Base-by-base conservation (phyloP, 2,113 vertebrate species). In the Syngnathoides biaculeatus region DNA sequence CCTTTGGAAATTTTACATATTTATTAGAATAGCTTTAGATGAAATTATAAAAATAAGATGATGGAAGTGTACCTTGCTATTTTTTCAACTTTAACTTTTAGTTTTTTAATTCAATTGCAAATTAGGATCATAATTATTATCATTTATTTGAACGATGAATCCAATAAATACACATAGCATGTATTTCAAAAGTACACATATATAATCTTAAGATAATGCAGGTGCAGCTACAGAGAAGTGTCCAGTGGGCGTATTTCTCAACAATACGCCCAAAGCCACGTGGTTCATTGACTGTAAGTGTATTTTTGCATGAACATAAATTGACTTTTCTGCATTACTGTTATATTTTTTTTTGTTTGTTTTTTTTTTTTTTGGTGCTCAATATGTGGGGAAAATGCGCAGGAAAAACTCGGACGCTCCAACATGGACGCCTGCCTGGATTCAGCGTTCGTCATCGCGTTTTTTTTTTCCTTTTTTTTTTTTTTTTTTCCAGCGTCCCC, bases 391-490 rank as follows among this genome's bases (percentile, higher is more conserved):
- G 55, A 47, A 55, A 52, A 2, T 35, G 47, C 20, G 39, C 64
- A 57, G 22, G 53, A 65, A 30, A 53, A 57, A 58, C 40, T 59
- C 38, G 45, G 64, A 57, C 59, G 64, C 79, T 71, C 71, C 20
- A 57, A 65, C 42, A 68, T 77, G 79, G 69, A 86, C 81, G 82
- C 68, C 79, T 71, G 82, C 69, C 71, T 77, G 69, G 84, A 75
- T 85, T 24, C 70, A 50, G 70, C 66, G 67, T 84, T 89, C 90
- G 90, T 91, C 90, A 91, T 89, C 85, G 87, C 83, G 84, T 86
- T 82, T 73, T n/a, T 50, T 10, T 50, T 14, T 13, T 2, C 13
- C 27, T 11, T 56, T 24, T 24, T 24, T 47, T 5, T 15, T 30
- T 17, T 27, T 27, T 56, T 30, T 30, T 81, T 58, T 55, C 63